Base-by-base conservation (phyloP, 2,113 vertebrate genomes). In the Polyodon spathula region DNA sequence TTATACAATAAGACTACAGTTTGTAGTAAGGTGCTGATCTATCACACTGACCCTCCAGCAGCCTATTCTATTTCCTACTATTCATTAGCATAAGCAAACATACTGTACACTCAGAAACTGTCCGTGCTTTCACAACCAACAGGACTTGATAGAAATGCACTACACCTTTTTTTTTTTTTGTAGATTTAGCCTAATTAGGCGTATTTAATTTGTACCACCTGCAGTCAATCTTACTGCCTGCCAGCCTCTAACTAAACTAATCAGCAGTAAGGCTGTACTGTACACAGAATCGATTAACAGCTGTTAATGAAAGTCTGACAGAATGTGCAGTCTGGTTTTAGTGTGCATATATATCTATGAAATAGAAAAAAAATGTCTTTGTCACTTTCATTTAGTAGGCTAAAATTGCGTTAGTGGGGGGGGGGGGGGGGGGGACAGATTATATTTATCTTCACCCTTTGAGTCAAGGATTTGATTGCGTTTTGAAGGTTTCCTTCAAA, bases 401-500 rank as follows among this genome's bases (percentile, higher is more conserved):
- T 27, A 27, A 27, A 27, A 27, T 27, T 27, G 27, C 3, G 27
- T 27, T 27, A 27, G 27, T 2, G 3, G n/a, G n/a, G n/a, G n/a
- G n/a, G n/a, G n/a, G n/a, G n/a, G 27, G 1, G 38, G 57, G 63
- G 69, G 59, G 61, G 67, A 76, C 77, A 66, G 75, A 77, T 77
- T 73, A 75, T n/a, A n/a, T 77, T 69, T 67, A 67, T 81, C 65
- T 69, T 71, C 56, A 43, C 71, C 76, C 76, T 76, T 74, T 61
- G 68, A 68, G 70, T 63, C 54, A 61, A 68, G 69, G 71, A 77
- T 79, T 74, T 67, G 27, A 27, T 27, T 27, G 27, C 27, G 27
- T 27, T 27, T 27, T 27, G 27, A 27, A 27, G 27, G 3, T 62
- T 68, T 48, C 66, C 63, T 61, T 70, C 64, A 71, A 69, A 77